Evolutionary conservation across 2,113 vertebrate genomes (phyloP).

Genomic region (Ptilorrhoa leucosticta): DNA sequence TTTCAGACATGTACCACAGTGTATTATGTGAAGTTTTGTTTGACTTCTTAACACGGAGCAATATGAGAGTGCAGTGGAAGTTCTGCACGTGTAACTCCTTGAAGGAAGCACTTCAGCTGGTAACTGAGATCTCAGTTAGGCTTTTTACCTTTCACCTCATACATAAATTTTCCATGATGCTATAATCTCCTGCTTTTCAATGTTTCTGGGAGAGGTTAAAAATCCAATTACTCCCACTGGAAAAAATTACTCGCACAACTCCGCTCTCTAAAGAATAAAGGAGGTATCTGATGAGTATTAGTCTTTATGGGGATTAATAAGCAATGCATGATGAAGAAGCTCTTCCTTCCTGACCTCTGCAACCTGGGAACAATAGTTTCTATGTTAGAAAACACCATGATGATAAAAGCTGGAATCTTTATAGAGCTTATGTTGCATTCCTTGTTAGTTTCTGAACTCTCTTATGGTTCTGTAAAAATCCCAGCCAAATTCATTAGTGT

Average conservation of each 20-base stretch:
- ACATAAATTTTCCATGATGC: background rate
- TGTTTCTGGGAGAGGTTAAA: slow-evolving; percentile 9
- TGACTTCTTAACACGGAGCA: background rate
- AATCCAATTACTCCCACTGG: background rate
- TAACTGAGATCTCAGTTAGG: background rate
- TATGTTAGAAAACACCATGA: background rate
- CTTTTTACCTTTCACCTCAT: background rate
- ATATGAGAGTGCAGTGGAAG: background rate
- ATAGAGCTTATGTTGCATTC: background rate
- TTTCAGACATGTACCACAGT: background rate
- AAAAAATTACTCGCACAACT: background rate
- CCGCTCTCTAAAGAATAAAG: background rate
- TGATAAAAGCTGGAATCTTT: background rate
- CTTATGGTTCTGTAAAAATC: slow-evolving; percentile 17
- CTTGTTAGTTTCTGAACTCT: slow-evolving; percentile 23
- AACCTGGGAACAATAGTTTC: background rate
- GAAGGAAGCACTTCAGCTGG: background rate
- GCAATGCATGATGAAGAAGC: background rate
- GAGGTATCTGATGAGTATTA: background rate
- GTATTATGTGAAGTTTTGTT: background rate
- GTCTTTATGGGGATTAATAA: background rate
- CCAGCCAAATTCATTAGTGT: slow-evolving; percentile 42
- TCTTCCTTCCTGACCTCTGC: background rate
- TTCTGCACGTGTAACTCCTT: background rate
- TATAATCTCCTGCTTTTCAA: background rate